Base-by-base conservation (phyloP, 2,888 invertebrate genomes). In the Synergus umbraculus region DNA sequence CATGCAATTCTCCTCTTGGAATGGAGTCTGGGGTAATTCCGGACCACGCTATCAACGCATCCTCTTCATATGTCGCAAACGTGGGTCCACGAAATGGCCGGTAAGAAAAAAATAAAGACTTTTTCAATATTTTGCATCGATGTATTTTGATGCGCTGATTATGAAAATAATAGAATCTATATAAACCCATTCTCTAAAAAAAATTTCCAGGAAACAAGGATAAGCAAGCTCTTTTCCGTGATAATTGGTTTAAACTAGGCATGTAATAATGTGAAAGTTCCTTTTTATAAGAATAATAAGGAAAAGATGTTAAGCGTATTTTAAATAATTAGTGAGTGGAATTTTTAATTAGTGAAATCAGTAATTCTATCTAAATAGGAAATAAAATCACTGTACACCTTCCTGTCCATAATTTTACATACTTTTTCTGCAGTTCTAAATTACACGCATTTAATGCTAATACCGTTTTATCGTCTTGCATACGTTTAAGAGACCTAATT, bases 21-120 rank as follows among this genome's bases (percentile, higher is more conserved):
- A 95, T 96, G 96, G 95, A 96, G 92, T 94, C 95, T 46, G 95
- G 95, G 66, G 93, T 92, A 78, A 96, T 96, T 88, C 93, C 94
- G 83, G 95, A 96, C 91, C 93, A 93, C 76, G 94, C 95, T 85
- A 94, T 96, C 88, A 94, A 94, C 18, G 96, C 96, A 77, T 95
- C 95, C 86, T 95, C 96, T 29, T 95, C 95, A 67, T 96, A 95
- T 89, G 95, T 96, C 86, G 93, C 94, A 79, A 94, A 94, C 87
- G 95, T 95, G 78, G 96, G 96, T 69, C 95, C 96, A 15, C 93
- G 94, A 87, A 94, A 95, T 89, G 96, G 95, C 88, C 94, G 96
- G 96, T 96, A 92, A 93, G 91, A 86, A 13, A 49, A 78, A 78
- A 67, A n/a, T n/a, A n/a, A 41, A 78, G 3, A 3, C 29, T 29